phyloP scores from a whole-genome alignment of 1,140 invertebrate species.

The Idris sp. region DNA sequence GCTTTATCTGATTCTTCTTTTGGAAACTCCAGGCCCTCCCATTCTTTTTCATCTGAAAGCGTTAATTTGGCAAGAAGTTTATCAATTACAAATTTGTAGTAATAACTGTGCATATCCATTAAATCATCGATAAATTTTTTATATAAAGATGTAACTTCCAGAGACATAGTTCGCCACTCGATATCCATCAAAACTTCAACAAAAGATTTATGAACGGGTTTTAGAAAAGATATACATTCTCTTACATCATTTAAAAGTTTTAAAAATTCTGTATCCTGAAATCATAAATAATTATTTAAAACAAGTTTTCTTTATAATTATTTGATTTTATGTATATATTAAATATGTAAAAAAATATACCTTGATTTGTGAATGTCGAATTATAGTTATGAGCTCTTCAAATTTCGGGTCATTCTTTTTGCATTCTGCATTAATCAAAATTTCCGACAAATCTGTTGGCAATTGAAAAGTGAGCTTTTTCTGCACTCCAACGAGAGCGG shows the following conservation, averaged over 20 bases:
- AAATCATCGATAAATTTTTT: constrained; percentile 82
- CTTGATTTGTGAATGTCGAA: too few relatives aligned
- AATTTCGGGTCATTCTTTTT: too few relatives aligned
- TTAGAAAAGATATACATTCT: constrained; percentile 80
- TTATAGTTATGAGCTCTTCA: too few relatives aligned
- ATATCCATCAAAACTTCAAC: constrained; percentile 82
- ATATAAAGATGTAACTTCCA: constrained; percentile 78
- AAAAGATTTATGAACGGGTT: constrained; percentile 79
- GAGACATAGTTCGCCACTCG: constrained; percentile 78
- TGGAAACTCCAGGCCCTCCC: constrained; percentile 73
- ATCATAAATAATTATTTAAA: too few relatives aligned
- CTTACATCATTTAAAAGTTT: constrained; percentile 79
- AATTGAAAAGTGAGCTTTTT: constrained; percentile 71
- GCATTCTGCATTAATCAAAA: too few relatives aligned
- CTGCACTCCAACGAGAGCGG: constrained; percentile 54
- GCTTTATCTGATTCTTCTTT: constrained; percentile 76
- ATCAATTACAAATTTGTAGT: constrained; percentile 80
- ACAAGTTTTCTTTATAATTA: too few relatives aligned
- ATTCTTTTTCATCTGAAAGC: constrained; percentile 66
- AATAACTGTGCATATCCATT: constrained; percentile 81
- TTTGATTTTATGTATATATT: too few relatives aligned
- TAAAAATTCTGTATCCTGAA: constrained; percentile 80
- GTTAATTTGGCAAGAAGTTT: constrained; percentile 75
- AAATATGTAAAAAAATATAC: too few relatives aligned
- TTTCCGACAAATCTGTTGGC: constrained; percentile 71